A percentile compares a stretch with the other conserved stretches of the same genome.
Conservation (phyloP, 2,888 invertebrate genomes). For the Phrixothrix hirtus region DNA sequence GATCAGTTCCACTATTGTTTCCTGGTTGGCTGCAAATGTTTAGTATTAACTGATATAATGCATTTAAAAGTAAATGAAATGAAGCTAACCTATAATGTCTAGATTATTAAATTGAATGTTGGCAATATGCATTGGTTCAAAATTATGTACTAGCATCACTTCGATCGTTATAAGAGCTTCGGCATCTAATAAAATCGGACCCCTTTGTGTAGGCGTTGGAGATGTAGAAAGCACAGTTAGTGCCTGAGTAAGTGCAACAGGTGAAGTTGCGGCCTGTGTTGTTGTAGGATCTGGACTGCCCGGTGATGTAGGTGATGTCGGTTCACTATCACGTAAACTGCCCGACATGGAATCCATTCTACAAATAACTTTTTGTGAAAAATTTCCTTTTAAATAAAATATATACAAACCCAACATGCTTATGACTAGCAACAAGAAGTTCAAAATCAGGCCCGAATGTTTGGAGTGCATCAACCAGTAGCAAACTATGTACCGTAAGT, state of each 20-base stretch:
- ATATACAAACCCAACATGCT: slow-evolving; percentile 77
- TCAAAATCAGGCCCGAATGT: slow-evolving; percentile 96
- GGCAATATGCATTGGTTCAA: slow-evolving; percentile 67
- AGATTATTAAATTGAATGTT: slow-evolving; percentile 92
- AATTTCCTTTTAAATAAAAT: too few relatives aligned
- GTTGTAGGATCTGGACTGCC: slow-evolving; percentile 67
- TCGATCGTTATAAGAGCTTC: slow-evolving; percentile 82
- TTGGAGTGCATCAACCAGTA: slow-evolving; percentile 93
- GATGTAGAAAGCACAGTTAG: slow-evolving; percentile 54
- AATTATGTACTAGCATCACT: slow-evolving; percentile 68
- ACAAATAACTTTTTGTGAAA: slow-evolving; percentile 36
- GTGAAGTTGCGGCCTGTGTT: slow-evolving; percentile 55
- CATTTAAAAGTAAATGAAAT: too few relatives aligned
- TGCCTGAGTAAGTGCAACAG: slow-evolving; percentile 62
- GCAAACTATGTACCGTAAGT: slow-evolving; percentile 87
- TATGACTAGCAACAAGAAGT: slow-evolving; percentile 90
- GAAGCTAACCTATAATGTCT: slow-evolving; percentile 88
- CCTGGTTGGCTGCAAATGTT: slow-evolving; percentile 78
- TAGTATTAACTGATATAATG: too few relatives aligned
- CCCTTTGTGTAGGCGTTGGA: slow-evolving; percentile 38
- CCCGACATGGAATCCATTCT: slow-evolving; percentile 94
- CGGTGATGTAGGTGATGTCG: slow-evolving; percentile 85
- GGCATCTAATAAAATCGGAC: slow-evolving; percentile 54
- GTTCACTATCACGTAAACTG: slow-evolving; percentile 88
- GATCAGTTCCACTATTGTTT: slow-evolving; percentile 90